A percentile compares a stretch with the other conserved stretches of the same genome.
Evolutionary conservation across 2,888 invertebrate genomes (phyloP).

Genomic region (Dicyrtomina minuta): DNA sequence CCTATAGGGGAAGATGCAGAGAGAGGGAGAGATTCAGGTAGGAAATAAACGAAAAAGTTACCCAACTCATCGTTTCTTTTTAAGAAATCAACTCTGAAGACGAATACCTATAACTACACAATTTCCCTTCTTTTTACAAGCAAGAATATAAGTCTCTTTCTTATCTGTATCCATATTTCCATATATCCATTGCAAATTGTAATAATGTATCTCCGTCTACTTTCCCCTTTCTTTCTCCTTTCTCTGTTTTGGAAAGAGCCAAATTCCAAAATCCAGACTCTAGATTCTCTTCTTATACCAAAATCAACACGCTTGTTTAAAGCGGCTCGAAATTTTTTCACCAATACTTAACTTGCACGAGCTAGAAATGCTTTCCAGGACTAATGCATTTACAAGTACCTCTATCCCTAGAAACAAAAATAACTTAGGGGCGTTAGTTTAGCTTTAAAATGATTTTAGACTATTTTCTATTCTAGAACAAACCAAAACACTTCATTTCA

Average conservation of each 20-base stretch:
- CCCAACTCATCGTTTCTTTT: slow-evolving; percentile 4
- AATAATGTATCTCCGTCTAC: background rate
- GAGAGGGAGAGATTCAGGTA: slow-evolving; percentile 6
- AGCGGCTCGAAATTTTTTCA: background rate
- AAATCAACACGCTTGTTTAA: no score
- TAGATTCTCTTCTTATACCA: no score
- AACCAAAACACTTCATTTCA: background rate
- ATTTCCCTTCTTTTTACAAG: background rate
- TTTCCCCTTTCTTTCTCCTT: background rate
- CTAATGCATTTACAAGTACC: no score
- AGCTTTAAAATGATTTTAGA: background rate
- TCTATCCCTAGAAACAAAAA: background rate
- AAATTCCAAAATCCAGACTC: no score
- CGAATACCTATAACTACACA: no score
- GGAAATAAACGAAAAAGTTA: slow-evolving; percentile 17
- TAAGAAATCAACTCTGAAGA: slow-evolving; percentile 1
- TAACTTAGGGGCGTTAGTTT: background rate
- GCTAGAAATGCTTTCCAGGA: no score
- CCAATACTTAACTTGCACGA: background rate
- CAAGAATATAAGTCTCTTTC: no score
- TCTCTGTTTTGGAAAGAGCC: background rate
- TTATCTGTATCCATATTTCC: no score
- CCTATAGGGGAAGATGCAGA: no score
- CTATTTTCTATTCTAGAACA: no score
- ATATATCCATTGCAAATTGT: background rate